phyloP scores from a whole-genome alignment of 2,888 invertebrate genomes.

The Eupithecia tripunctaria region DNA sequence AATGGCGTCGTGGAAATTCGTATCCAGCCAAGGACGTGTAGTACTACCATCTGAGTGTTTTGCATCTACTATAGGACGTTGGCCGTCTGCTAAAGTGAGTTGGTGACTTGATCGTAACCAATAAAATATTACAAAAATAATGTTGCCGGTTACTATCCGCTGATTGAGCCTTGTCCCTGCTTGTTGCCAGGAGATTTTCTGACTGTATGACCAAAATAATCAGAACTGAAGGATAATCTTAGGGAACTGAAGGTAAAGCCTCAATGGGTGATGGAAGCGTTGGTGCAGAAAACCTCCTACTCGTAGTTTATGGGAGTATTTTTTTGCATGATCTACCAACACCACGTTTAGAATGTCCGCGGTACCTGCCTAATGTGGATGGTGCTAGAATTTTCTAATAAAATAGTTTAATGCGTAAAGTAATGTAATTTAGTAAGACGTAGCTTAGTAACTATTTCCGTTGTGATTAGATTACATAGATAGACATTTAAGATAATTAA shows the following conservation, averaged over 20 bases:
- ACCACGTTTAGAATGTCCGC: not conserved
- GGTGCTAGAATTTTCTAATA: not conserved
- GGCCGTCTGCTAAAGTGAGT: too few relatives aligned
- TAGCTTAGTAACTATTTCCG: constrained; percentile 17
- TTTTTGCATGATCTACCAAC: not conserved
- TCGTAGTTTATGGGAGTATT: not conserved
- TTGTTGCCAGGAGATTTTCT: not conserved
- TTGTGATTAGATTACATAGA: constrained; percentile 1
- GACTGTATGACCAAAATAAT: not conserved
- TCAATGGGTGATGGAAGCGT: not conserved
- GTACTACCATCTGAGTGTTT: not conserved
- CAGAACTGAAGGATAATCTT: not conserved
- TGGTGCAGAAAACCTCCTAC: not conserved
- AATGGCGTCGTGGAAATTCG: not conserved
- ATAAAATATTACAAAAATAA: too few relatives aligned
- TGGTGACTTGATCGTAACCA: too few relatives aligned
- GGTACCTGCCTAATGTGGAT: not conserved
- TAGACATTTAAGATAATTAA: not conserved
- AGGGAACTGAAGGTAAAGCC: not conserved
- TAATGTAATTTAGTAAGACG: not conserved
- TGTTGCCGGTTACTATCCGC: not conserved
- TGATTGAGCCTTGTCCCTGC: too few relatives aligned
- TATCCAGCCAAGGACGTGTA: too few relatives aligned
- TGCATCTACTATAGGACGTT: not conserved
- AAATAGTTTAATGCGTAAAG: not conserved